Evolutionary conservation across 2,888 invertebrate genomes (phyloP).

Genomic region (Polia nebulosa): DNA sequence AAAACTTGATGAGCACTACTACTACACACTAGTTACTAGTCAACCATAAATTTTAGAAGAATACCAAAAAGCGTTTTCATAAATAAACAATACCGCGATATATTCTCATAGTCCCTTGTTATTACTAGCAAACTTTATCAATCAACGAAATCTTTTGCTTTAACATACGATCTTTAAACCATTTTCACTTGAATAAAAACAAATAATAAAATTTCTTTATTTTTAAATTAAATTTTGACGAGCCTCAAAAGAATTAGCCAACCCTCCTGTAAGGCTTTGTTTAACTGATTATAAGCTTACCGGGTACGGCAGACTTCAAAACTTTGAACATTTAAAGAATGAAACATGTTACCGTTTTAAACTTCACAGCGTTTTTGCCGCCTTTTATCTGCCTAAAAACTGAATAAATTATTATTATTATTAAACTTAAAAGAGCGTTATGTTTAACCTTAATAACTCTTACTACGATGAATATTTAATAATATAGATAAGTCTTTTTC

Average conservation of each 20-base stretch:
- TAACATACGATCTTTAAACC: no score
- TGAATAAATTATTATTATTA: no score
- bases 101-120: neutral
- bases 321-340: conserved; percentile 23
- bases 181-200: neutral
- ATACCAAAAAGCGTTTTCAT: no score
- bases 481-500: neutral
- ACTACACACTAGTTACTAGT: no score
- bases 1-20: no score
- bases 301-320: conserved; percentile 2
- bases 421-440: conserved; percentile 6
- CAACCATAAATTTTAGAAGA: no score
- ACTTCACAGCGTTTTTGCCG: conserved; percentile 11
- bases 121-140: neutral
- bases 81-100: no score
- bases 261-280: conserved; percentile 10
- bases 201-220: neutral
- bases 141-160: neutral
- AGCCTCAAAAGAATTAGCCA: conserved; percentile 21
- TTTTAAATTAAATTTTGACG: neutral
- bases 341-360: neutral
- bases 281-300: conserved; percentile 1
- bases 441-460: conserved; percentile 11
- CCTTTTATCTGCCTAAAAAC: conserved; percentile 3
- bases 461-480: conserved; percentile 18